phyloP scores from a whole-genome alignment of 1,140 invertebrate species.

The Manduca sexta region DNA sequence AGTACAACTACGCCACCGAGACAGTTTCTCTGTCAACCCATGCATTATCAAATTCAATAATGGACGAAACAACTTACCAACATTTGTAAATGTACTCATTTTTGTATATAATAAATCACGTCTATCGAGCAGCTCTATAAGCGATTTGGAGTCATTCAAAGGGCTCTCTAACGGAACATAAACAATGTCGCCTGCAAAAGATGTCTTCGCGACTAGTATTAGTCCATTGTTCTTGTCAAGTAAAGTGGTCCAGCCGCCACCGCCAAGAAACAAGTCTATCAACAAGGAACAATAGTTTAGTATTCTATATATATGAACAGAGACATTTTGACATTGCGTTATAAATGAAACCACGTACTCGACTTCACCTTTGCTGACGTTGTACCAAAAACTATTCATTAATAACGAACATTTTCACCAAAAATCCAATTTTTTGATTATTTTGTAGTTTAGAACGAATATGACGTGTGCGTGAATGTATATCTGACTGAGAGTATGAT shows the following conservation, averaged over 20 bases:
- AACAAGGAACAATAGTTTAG: too few species aligned
- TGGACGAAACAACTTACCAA: neutral
- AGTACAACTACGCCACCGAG: too few species aligned
- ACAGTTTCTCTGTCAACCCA: too few species aligned
- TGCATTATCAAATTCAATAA: too few species aligned
- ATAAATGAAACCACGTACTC: too few species aligned
- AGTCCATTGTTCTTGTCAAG: slow-evolving; percentile 18
- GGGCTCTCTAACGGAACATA: slow-evolving; percentile 3
- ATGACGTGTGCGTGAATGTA: too few species aligned
- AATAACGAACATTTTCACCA: too few species aligned
- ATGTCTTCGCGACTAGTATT: slow-evolving; percentile 19
- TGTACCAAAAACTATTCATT: too few species aligned
- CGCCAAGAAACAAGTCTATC: slow-evolving; percentile 16
- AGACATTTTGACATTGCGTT: neutral
- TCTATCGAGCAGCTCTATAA: neutral
- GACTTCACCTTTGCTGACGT: too few species aligned
- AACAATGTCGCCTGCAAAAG: slow-evolving; percentile 3
- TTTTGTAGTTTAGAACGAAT: too few species aligned
- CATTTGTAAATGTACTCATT: neutral
- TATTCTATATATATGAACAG: neutral
- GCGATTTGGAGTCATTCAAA: neutral
- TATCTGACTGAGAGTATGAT: too few species aligned
- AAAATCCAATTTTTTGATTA: too few species aligned
- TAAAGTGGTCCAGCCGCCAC: slow-evolving; percentile 29
- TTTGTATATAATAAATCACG: neutral